Evolutionary conservation across 1,140 invertebrate species (phyloP).

Genomic region (Lasioglossum albipes): DNA sequence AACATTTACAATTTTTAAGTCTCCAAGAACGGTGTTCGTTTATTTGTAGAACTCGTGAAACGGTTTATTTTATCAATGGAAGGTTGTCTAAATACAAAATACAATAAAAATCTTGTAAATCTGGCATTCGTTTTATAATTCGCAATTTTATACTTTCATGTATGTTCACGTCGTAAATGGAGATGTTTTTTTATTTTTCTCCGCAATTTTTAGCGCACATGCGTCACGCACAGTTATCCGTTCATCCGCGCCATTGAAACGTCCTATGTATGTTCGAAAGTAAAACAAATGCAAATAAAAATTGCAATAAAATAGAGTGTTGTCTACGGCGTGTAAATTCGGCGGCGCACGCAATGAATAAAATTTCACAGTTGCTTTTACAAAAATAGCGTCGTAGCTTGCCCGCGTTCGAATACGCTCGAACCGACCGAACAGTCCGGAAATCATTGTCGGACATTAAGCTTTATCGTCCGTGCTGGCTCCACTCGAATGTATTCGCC

Average conservation of each 20-base stretch:
- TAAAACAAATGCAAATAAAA: constrained; percentile 1
- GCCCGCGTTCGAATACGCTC: background rate
- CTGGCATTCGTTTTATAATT: no score
- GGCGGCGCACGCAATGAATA: constrained; percentile 1
- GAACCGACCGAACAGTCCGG: constrained; percentile 11
- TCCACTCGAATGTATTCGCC: constrained; percentile 8
- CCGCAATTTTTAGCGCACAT: no score
- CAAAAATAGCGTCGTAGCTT: constrained; percentile 3
- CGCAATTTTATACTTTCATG: no score
- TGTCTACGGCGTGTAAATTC: background rate
- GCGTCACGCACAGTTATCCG: no score
- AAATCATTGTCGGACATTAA: constrained; percentile 36
- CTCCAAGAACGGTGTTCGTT: no score
- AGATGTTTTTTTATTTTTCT: no score
- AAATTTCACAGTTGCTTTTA: constrained; percentile 16
- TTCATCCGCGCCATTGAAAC: background rate
- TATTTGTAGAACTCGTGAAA: no score
- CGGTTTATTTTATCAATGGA: no score
- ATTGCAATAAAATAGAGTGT: constrained; percentile 22
- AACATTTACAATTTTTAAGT: no score
- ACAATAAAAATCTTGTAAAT: no score
- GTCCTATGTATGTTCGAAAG: background rate
- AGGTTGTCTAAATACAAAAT: no score
- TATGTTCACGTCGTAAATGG: no score
- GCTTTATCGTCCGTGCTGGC: constrained; percentile 9